Base-by-base conservation (phyloP, 2,888 invertebrate genomes). In the Clistopyga incitator region DNA sequence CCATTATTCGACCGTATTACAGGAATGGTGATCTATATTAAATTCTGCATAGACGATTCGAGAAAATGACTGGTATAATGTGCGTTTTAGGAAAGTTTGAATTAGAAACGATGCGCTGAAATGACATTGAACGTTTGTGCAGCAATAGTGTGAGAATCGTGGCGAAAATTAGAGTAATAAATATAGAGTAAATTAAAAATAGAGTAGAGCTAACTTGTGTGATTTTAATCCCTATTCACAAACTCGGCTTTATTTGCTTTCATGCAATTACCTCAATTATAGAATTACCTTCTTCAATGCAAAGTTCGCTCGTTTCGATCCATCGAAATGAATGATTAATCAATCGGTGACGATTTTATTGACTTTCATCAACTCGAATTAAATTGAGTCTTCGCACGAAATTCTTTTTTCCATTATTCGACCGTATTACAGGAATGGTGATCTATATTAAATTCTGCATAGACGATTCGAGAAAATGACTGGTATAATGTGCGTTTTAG, bases 261-360 rank as follows among this genome's bases (percentile, higher is more conserved):
- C 29, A 78, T 86, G 86, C 86, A 88, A 90, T 89, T 88, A 89
- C 82, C 70, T 82, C 87, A 87, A 89, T 88, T 87, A 88, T 75
- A 85, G 88, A 88, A 86, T 88, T 86, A 76, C 84, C 84, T 45
- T 80, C 70, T 87, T 87, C 85, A 84, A 88, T 85, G 84, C 76
- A 85, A 87, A 88, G 81, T 80, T 77, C 64, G 68, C 77, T 61
- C 72, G 67, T 47, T 71, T 75, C 70, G 67, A 50, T 77, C 80
- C n/a, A n/a, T n/a, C n/a, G 8, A 38, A 38, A 38, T 38, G 4
- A 38, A 38, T 8, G 8, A 38, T 38, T 38, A 38, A 38, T 6
- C 1, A 38, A 38, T 38, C 6, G 8, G 8, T 38, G 6, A 38
- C 6, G 8, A 38, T 38, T 38, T 38, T 6, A 38, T 38, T 38